Conservation (phyloP, 2,888 invertebrate genomes). For the Pediacus dermestoides region DNA sequence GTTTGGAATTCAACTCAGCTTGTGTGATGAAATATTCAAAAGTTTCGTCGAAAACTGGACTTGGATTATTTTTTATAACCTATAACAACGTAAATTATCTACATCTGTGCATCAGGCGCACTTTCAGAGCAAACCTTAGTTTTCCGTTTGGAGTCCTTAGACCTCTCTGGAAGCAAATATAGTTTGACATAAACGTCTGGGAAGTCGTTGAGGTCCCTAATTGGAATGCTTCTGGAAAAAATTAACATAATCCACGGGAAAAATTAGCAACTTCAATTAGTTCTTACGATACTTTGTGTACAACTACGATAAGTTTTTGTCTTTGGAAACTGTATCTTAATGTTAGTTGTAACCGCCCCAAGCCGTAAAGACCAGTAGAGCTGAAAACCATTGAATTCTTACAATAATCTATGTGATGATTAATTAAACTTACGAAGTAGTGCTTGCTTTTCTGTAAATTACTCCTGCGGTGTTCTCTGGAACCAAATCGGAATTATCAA, state of each 20-base stretch:
- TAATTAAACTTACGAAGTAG: constrained; percentile 1
- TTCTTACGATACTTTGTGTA: constrained; percentile 82
- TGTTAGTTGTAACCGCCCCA: constrained; percentile 71
- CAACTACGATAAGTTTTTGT: constrained; percentile 75
- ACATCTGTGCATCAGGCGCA: too few relatives aligned
- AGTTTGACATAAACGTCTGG: constrained; percentile 90
- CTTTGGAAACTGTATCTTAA: constrained; percentile 78
- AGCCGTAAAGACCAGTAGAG: constrained; percentile 12
- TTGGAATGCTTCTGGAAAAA: constrained; percentile 67
- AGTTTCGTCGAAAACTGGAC: constrained; percentile 84
- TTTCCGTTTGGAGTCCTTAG: constrained; percentile 81
- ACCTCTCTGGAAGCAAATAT: constrained; percentile 77
- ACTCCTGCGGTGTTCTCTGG: too few relatives aligned
- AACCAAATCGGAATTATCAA: too few relatives aligned
- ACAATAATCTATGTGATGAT: too few relatives aligned
- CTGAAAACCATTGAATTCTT: constrained; percentile 18
- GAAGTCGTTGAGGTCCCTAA: constrained; percentile 75
- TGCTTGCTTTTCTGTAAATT: too few relatives aligned
- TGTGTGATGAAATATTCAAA: constrained; percentile 84
- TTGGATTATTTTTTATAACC: constrained; percentile 80
- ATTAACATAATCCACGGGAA: constrained; percentile 9
- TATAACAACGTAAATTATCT: constrained; percentile 38
- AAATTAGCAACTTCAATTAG: neutral
- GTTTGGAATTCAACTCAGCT: constrained; percentile 67
- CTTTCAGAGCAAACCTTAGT: constrained; percentile 65